These are phyloP conservation scores for Dichetophora obliterata DNA, from an alignment of 2,888 invertebrate species.

Conservation along the genomic window DNA sequence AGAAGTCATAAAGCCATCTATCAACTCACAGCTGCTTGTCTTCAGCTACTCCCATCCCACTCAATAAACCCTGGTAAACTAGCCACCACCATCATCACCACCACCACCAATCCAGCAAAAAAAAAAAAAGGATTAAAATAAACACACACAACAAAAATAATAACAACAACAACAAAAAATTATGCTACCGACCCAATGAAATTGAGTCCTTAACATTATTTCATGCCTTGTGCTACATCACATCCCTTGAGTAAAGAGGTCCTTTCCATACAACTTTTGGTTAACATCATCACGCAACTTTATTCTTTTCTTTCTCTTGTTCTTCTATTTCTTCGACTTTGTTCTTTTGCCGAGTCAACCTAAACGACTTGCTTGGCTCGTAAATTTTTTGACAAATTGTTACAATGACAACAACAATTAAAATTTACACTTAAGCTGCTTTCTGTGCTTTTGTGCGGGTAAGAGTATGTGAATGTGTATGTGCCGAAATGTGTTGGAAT, in stretches of 20 bases:
- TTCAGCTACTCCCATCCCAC: not conserved
- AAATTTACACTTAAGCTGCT: conserved; percentile 5
- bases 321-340: not conserved
- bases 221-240: not conserved
- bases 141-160: not conserved
- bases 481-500: not conserved
- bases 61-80: not conserved
- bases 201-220: not conserved
- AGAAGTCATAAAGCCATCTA: not conserved
- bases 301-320: not conserved
- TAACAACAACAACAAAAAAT: not conserved
- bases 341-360: not conserved
- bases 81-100: too few relatives aligned
- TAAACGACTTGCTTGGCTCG: not conserved
- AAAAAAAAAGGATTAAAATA: not conserved
- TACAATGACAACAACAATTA: conserved; percentile 31
- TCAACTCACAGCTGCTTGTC: not conserved
- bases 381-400: conserved; percentile 34
- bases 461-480: not conserved
- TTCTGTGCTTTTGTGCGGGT: not conserved
- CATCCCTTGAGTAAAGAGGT: not conserved
- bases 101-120: too few relatives aligned
- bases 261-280: too few relatives aligned
- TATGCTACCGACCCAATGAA: not conserved
- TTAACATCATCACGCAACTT: too few relatives aligned